Evolutionary conservation across 2,113 vertebrate genomes (phyloP).

Genomic region (Geococcyx californianus): DNA sequence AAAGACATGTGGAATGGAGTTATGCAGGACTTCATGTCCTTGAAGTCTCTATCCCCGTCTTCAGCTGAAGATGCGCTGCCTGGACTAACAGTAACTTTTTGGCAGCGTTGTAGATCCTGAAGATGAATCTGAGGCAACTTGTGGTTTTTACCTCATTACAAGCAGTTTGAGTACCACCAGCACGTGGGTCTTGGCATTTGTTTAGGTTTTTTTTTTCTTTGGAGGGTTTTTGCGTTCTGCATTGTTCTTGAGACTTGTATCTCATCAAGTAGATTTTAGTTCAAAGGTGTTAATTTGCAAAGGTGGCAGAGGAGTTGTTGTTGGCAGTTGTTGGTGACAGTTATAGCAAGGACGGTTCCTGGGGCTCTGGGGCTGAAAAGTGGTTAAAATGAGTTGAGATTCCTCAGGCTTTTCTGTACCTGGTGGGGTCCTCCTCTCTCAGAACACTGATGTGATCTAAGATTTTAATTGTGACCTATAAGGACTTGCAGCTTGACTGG

Average conservation of each 20-base stretch:
- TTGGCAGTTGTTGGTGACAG: not conserved
- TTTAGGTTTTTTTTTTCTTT: rapidly evolving
- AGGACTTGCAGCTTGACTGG: not conserved
- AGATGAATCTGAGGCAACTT: not conserved
- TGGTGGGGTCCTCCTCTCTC: not conserved
- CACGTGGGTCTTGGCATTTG: not conserved
- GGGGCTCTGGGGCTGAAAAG: too few species aligned
- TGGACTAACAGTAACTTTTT: not conserved
- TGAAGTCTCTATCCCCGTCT: not conserved
- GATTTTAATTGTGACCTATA: not conserved
- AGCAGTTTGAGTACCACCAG: too few species aligned
- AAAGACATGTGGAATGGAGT: not conserved
- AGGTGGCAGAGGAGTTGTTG: not conserved
- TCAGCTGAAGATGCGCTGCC: not conserved
- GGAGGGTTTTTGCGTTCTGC: not conserved
- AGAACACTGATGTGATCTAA: rapidly evolving
- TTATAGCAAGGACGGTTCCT: too few species aligned
- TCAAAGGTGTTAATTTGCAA: not conserved
- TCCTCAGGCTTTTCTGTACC: not conserved
- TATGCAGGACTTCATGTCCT: rapidly evolving
- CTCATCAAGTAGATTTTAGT: rapidly evolving
- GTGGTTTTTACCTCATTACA: not conserved
- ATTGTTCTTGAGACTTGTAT: rapidly evolving
- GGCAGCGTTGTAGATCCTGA: not conserved
- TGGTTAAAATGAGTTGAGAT: not conserved